phyloP scores from a whole-genome alignment of 2,113 vertebrate genomes.

The Microtus oregoni region DNA sequence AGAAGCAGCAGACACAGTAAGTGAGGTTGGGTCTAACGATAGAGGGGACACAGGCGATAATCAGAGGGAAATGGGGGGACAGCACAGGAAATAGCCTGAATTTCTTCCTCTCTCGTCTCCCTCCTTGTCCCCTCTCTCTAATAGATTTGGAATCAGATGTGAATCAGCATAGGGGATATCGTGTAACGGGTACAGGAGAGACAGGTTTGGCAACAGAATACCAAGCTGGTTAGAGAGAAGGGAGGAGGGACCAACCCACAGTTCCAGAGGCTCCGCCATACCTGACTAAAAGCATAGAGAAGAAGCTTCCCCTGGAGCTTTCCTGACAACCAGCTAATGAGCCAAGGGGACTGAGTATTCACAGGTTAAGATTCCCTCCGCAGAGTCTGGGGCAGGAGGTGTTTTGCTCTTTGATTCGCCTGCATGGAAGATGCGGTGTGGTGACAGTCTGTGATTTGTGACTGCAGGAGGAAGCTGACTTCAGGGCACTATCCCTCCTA shows the following conservation, averaged over 20 bases:
- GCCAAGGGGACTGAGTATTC: neutral
- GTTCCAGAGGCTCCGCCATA: neutral
- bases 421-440: neutral
- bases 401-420: neutral
- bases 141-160: neutral
- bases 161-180: neutral
- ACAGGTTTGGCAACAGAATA: slow-evolving; percentile 4
- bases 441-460: neutral
- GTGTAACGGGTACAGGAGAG: neutral
- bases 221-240: neutral
- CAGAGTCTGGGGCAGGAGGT: neutral
- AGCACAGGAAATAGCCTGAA: neutral
- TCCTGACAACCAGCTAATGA: slow-evolving; percentile 10
- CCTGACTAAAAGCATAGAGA: slow-evolving; percentile 58
- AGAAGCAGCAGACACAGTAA: neutral
- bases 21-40: neutral
- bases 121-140: neutral
- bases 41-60: neutral
- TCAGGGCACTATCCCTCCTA: neutral
- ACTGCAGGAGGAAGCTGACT: neutral
- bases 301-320: neutral
- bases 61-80: neutral
- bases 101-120: too few species aligned
- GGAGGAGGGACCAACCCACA: neutral
- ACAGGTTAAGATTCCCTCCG: neutral